These are phyloP conservation scores for Cheracebus regulus DNA, from an alignment of 2,797 vertebrate genomes.

Conservation along the genomic window DNA sequence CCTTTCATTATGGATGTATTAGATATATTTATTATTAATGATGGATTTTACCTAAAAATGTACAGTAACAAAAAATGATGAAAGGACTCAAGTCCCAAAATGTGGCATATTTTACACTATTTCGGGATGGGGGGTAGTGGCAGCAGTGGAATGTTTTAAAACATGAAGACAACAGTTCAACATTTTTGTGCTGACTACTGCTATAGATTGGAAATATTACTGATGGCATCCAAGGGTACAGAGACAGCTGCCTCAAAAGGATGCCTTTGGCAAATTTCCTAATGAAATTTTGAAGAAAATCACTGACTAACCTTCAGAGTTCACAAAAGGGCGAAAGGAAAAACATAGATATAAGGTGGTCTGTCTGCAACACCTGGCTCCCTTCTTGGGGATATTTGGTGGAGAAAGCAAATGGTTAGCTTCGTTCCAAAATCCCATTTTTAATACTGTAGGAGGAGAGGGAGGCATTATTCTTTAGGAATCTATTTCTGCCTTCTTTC, in stretches of 20 bases:
- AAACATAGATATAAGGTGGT: constrained; percentile 60
- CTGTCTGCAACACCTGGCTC: constrained; percentile 19
- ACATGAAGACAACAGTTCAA: constrained; percentile 56
- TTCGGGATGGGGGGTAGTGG: background rate
- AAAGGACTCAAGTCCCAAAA: constrained; percentile 51
- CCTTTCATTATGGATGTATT: constrained; percentile 47
- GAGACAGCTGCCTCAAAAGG: constrained; percentile 85
- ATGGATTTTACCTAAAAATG: constrained; percentile 61
- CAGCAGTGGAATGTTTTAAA: constrained; percentile 34
- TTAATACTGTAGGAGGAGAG: background rate
- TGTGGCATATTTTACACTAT: constrained; percentile 52
- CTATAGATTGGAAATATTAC: constrained; percentile 81
- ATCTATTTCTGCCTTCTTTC: background rate
- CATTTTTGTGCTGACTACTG: constrained; percentile 75
- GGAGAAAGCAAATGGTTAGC: constrained; percentile 9
- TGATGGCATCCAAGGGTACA: constrained; percentile 83
- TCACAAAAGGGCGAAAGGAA: constrained; percentile 81
- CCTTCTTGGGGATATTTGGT: constrained; percentile 2
- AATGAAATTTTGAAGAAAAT: constrained; percentile 85
- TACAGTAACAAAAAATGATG: constrained; percentile 60
- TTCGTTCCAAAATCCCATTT: background rate
- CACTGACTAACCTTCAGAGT: constrained; percentile 85
- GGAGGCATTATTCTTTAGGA: background rate
- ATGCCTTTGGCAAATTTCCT: constrained; percentile 86
- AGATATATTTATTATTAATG: background rate